Base-by-base conservation (phyloP, 2,113 vertebrate genomes). In the Chamaea fasciata region DNA sequence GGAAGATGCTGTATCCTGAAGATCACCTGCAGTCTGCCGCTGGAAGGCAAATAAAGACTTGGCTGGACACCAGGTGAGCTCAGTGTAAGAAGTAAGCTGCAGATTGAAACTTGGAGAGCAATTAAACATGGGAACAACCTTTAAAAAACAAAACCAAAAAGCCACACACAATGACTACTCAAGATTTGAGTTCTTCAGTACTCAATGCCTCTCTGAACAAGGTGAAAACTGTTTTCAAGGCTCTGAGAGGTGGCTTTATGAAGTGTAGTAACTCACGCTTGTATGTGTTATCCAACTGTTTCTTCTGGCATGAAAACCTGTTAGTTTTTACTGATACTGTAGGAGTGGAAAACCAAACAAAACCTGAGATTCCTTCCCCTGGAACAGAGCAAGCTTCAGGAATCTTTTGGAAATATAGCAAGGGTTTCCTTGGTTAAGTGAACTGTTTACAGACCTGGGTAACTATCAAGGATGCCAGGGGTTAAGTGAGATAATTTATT, bases 301-400 rank as follows among this genome's bases (percentile, higher is more conserved):
- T 90, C 35, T 90, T 93, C 47, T 91, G 93, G 78, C 75, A 73
- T 60, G 47, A 83, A 92, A 93, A 88, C 67, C 68, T 93, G 37
- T 91, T 94, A 69, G 70, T 67, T 94, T 68, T 87, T 91, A 35
- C 77, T 84, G 89, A 56, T 90, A 57, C 10, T 23, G 4, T 59
- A 63, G 69, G 31, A 0, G 0, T 80, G 78, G 59, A 85, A 93
- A 93, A 83, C 42, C 30, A 85, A 89, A 80, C 78, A 87, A 85
- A 94, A 91, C 63, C 53, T 35, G 62, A 87, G 53, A 64, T 89
- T 68, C 41, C 31, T 56, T 57, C 50, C 31, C 24, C 52, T 76
- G 63, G 33, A 89, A 80, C 15, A 42, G 15, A 41, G 30, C 50
- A 67, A 62, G 24, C 57, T 90, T 87, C 41, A 65, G 1, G 37